phyloP scores from a whole-genome alignment of 1,140 invertebrate species.

The Trichonephila inaurata region DNA sequence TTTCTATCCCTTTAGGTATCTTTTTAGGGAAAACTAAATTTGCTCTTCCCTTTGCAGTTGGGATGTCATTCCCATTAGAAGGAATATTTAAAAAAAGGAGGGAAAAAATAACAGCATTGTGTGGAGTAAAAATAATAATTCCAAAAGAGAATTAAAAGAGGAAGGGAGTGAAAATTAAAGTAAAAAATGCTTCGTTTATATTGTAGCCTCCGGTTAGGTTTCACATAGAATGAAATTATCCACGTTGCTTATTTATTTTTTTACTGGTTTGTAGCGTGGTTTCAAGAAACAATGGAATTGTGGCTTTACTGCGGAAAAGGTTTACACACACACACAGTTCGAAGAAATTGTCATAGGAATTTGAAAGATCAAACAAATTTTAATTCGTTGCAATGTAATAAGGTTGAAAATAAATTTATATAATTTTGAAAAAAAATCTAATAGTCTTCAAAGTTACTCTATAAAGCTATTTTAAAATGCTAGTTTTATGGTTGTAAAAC shows the following conservation, averaged over 20 bases:
- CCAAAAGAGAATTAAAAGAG: constrained; percentile 8
- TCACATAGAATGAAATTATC: neutral
- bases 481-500: too few species aligned
- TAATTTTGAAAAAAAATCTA: too few species aligned
- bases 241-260: neutral
- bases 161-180: neutral
- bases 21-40: neutral
- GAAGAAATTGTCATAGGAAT: too few species aligned
- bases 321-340: too few species aligned
- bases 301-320: too few species aligned
- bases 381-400: too few species aligned
- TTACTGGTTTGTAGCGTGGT: neutral
- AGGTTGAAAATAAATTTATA: too few species aligned
- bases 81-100: neutral
- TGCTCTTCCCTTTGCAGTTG: constrained; percentile 3
- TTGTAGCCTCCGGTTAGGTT: neutral
- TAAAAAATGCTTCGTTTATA: neutral
- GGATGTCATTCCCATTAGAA: constrained; percentile 40
- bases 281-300: neutral
- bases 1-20: constrained; percentile 17
- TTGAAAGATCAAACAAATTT: too few species aligned
- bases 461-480: too few species aligned
- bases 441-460: too few species aligned
- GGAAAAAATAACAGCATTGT: neutral
- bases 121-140: neutral